Evolutionary conservation across 2,113 vertebrate genomes (phyloP).

Genomic region (human): GRCh38 chr3:83448001-83448500

Average conservation of each 20-base stretch:
- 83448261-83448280: background rate
- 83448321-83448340: conserved; percentile 12
- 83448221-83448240: background rate
- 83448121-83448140: background rate
- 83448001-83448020: background rate
- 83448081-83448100: background rate
- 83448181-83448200: background rate
- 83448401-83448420: background rate
- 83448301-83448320: background rate
- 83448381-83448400: background rate
- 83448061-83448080: background rate
- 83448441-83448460: background rate
- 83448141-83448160: background rate
- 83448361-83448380: background rate
- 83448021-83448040: background rate
- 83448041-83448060: background rate
- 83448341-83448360: background rate
- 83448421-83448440: background rate
- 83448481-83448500: background rate
- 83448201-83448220: background rate
- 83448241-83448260: background rate
- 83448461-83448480: background rate
- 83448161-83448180: background rate
- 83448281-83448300: background rate
- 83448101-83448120: background rate